phyloP scores from a whole-genome alignment of 1,140 invertebrate species.

The Campodea augens region DNA sequence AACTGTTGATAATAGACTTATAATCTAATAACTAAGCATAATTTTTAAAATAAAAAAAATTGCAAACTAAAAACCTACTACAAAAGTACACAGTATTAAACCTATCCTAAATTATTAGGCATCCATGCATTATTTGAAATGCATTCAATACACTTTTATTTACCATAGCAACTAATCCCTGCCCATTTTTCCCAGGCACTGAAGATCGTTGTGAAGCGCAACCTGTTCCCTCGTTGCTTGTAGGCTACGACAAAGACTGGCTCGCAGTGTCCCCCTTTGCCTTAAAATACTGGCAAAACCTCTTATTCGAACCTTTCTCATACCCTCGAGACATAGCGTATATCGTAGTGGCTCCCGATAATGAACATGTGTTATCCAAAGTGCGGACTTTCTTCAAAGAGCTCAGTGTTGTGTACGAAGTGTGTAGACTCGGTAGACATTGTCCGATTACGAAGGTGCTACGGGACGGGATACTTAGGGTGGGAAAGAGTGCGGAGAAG shows the following conservation, averaged over 20 bases:
- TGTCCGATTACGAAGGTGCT: constrained; percentile 62
- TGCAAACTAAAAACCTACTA: no score
- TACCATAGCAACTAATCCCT: no score
- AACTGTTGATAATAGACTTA: no score
- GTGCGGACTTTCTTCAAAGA: constrained; percentile 80
- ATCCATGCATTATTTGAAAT: no score
- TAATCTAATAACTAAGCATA: no score
- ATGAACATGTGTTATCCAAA: constrained; percentile 55
- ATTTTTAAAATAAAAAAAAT: no score
- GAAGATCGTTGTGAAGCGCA: constrained; percentile 91
- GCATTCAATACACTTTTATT: no score
- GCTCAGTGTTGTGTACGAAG: constrained; percentile 76
- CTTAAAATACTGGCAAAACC: constrained; percentile 84
- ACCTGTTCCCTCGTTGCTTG: constrained; percentile 80
- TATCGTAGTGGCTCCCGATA: constrained; percentile 82
- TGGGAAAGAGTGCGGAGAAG: constrained; percentile 43
- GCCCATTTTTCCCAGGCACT: no score
- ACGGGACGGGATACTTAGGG: constrained; percentile 72
- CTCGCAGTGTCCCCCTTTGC: constrained; percentile 79
- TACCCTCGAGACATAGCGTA: constrained; percentile 84
- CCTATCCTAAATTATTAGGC: no score
- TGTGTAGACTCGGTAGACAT: constrained; percentile 75
- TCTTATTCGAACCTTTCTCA: constrained; percentile 83
- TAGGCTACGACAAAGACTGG: constrained; percentile 91
- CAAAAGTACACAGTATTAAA: no score